Percentiles rank a stretch among this genome's conserved stretches.
Evolutionary conservation across 2,888 invertebrate species (phyloP).

Genomic region (Mythimna lalbum): DNA sequence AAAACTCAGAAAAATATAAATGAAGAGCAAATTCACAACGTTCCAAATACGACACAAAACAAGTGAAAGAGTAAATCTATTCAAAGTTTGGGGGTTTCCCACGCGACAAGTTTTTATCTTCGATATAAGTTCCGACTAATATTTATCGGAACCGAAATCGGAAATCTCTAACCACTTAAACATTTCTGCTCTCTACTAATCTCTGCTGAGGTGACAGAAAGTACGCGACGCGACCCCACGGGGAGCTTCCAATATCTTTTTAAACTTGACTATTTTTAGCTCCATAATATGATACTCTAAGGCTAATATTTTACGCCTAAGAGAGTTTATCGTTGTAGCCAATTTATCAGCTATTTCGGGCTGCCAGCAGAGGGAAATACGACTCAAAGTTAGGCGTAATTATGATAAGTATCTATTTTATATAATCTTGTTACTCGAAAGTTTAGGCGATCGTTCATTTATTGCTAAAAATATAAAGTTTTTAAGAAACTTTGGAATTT

Average conservation of each 20-base stretch:
- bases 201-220: too few relatives aligned
- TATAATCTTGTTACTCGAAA: neutral
- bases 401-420: neutral
- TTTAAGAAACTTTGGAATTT: neutral
- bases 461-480: neutral
- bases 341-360: slow-evolving; percentile 15
- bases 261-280: slow-evolving; percentile 33
- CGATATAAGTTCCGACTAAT: too few relatives aligned
- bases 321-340: slow-evolving; percentile 3
- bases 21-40: too few relatives aligned
- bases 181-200: too few relatives aligned
- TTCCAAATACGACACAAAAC: too few relatives aligned
- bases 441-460: neutral
- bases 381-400: neutral
- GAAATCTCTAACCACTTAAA: neutral
- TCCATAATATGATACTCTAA: slow-evolving; percentile 16
- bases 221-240: neutral
- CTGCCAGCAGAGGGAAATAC: neutral
- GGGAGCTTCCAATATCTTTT: slow-evolving; percentile 38
- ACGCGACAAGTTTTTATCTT: too few relatives aligned
- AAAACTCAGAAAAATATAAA: too few relatives aligned
- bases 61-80: too few relatives aligned
- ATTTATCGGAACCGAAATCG: neutral
- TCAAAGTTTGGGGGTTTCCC: too few relatives aligned
- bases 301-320: slow-evolving; percentile 22